Evolutionary conservation across 2,888 invertebrate species (phyloP), one percentile per base, ranked within the genome.

Genomic region (Apodemia duryi): DNA sequence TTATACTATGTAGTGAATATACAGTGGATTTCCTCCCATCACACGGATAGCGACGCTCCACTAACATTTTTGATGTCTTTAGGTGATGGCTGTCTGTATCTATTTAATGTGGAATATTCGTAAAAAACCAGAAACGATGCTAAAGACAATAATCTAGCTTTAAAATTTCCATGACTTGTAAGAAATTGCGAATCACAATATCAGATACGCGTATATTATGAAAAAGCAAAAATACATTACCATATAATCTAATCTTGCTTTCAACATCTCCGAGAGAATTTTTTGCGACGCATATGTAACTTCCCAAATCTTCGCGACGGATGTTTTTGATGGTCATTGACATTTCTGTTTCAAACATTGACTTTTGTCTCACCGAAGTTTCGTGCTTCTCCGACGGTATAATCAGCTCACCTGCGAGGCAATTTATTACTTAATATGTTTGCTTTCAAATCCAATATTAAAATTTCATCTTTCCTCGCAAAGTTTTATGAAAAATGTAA

Each of bases 191-290:
- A 3, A 10, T 11, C 11, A 2, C 11, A 43, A 11, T 11, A 2
- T 43, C 43, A 43, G 11, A 43, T 43, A 43, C 21, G 21, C 21
- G 21, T 43, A 10, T 6, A 43, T 43, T 11, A 63, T 41, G 10
- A 35, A 63, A 52, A 29, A 51, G 28, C 43, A 10, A 49, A 62
- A 49, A 21, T 43, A 61, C 28, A 68, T 93, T 90, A 97, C 98
- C 97, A 83, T 98, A 97, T 74, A 98, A 92, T 75, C 97, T 93
- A 79, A 98, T 97, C 86, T 95, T 97, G 92, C 97, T 96, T 81
- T 97, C 97, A 62, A 97, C 96, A 77, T 97, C 97, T 5, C 97
- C 97, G 4, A 97, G 92, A 1, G 96, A 96, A 82, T 97, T 97
- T 82, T 97, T 97, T 28, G 97, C 97, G 61, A 97, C 96, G 83